Percentiles rank a stretch among this genome's conserved stretches.
These are phyloP conservation scores for Pangasius larnaudii DNA, from an alignment of 2,797 vertebrate species.

Conservation along the genomic window DNA sequence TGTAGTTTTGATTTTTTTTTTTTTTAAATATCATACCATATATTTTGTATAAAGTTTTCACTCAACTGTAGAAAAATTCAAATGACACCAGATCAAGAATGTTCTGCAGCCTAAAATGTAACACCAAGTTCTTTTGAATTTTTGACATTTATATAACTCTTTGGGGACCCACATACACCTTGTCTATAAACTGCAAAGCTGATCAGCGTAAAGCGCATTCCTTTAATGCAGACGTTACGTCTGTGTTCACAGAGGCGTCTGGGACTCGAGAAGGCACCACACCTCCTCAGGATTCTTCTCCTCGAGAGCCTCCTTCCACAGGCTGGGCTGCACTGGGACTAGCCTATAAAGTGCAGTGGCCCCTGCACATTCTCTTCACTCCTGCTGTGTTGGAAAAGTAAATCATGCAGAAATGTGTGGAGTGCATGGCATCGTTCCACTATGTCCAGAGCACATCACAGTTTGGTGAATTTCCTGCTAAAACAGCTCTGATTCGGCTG, in stretches of 20 bases:
- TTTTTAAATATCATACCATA: neutral
- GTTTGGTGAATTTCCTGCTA: neutral
- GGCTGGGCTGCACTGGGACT: constrained; percentile 98
- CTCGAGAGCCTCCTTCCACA: constrained; percentile 88
- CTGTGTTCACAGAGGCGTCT: constrained; percentile 75
- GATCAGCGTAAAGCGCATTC: neutral
- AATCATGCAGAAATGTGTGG: constrained; percentile 59
- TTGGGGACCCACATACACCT: neutral
- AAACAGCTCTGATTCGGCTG: neutral
- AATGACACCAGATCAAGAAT: neutral
- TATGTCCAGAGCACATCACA: neutral
- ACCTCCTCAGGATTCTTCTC: constrained; percentile 89
- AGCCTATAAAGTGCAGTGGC: constrained; percentile 97
- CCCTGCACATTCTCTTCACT: constrained; percentile 97
- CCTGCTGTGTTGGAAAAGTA: constrained; percentile 96
- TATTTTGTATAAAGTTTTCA: neutral
- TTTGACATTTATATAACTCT: neutral
- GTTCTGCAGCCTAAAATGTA: neutral
- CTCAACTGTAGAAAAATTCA: neutral
- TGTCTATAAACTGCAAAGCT: neutral
- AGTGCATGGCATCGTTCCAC: too few species aligned
- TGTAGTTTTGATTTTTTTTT: neutral
- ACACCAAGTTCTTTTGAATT: neutral
- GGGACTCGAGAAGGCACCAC: constrained; percentile 84
- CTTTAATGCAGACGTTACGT: neutral